Conservation (phyloP, 1,140 invertebrate genomes). For the Penaeus japonicus region DNA sequence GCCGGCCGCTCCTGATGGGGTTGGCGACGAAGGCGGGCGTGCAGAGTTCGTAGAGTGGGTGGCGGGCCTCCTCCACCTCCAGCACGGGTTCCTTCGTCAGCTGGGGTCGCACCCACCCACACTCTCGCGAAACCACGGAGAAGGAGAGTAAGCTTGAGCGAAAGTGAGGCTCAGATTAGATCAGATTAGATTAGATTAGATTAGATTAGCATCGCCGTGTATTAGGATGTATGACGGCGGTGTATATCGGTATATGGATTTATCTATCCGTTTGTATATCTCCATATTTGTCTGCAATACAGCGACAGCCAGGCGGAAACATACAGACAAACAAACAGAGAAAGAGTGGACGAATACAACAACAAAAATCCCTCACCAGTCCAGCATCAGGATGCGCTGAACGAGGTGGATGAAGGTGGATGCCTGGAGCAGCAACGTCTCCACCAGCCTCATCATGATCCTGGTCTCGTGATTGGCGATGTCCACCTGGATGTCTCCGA, state of each 20-base stretch:
- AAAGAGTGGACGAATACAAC: too few relatives aligned
- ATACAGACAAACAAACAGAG: too few relatives aligned
- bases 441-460: slow-evolving; percentile 76
- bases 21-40: slow-evolving; percentile 68
- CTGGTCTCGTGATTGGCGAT: slow-evolving; percentile 79
- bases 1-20: slow-evolving; percentile 64
- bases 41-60: slow-evolving; percentile 79
- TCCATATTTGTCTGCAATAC: neutral
- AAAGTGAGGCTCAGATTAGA: neutral
- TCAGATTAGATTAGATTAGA: too few relatives aligned
- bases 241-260: neutral
- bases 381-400: slow-evolving; percentile 74
- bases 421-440: slow-evolving; percentile 72
- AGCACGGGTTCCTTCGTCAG: slow-evolving; percentile 71
- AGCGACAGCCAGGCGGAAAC: too few relatives aligned
- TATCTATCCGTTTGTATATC: neutral
- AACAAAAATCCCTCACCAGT: slow-evolving; percentile 70
- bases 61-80: slow-evolving; percentile 76
- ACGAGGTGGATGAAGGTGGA: slow-evolving; percentile 71
- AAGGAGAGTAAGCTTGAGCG: slow-evolving; percentile 75
- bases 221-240: too few relatives aligned
- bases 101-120: slow-evolving; percentile 75
- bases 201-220: too few relatives aligned
- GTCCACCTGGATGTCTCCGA: slow-evolving; percentile 79
- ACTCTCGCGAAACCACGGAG: slow-evolving; percentile 74